Evolutionary conservation across 2,888 invertebrate species (phyloP).

Genomic region (Caenorhabditis uteleia): DNA sequence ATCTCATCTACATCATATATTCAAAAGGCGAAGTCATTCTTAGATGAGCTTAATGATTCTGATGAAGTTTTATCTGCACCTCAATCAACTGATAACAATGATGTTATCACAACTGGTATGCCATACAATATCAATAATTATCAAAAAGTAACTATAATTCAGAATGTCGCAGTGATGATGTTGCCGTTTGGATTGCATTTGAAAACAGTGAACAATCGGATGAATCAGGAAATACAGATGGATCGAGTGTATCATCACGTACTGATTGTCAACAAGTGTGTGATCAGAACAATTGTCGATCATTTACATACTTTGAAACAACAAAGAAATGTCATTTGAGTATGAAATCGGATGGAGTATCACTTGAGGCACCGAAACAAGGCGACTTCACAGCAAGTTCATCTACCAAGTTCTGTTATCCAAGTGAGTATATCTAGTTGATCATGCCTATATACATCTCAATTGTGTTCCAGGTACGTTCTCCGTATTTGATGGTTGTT

Average conservation of each 20-base stretch:
- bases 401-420: slow-evolving; percentile 55
- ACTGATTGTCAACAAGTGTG: slow-evolving; percentile 48
- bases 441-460: neutral
- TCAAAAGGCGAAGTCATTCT: slow-evolving; percentile 48
- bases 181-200: slow-evolving; percentile 50
- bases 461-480: slow-evolving; percentile 49
- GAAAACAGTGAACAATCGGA: slow-evolving; percentile 49
- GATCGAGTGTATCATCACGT: slow-evolving; percentile 26
- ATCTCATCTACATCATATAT: slow-evolving; percentile 40
- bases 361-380: slow-evolving; percentile 28
- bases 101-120: slow-evolving; percentile 10
- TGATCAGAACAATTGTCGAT: slow-evolving; percentile 42
- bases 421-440: slow-evolving; percentile 21
- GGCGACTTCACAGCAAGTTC: slow-evolving; percentile 49
- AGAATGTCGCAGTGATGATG: slow-evolving; percentile 45
- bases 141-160: slow-evolving; percentile 2
- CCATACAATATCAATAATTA: neutral
- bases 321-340: slow-evolving; percentile 43
- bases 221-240: slow-evolving; percentile 24
- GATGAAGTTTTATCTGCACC: no score
- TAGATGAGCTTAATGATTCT: slow-evolving; percentile 44
- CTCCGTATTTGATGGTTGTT: slow-evolving; percentile 61
- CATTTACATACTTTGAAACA: slow-evolving; percentile 53
- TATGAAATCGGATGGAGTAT: slow-evolving; percentile 42
- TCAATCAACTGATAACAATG: neutral